These are phyloP conservation scores for Taenaris catops DNA, from an alignment of 2,888 invertebrate genomes.

Conservation along the genomic window DNA sequence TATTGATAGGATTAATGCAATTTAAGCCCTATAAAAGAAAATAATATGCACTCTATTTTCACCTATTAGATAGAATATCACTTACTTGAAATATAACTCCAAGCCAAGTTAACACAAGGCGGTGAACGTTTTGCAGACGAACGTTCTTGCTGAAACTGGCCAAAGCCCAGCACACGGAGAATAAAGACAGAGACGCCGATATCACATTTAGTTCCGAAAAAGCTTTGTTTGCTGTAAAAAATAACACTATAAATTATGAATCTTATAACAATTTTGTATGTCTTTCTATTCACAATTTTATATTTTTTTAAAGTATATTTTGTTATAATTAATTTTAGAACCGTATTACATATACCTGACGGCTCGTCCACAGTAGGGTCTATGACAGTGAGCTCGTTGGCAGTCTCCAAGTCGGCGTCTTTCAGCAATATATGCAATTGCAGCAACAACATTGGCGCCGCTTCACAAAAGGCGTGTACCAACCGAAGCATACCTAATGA, in stretches of 20 bases:
- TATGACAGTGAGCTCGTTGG: conserved; percentile 43
- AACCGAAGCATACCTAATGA: conserved; percentile 84
- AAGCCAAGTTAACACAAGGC: conserved; percentile 90
- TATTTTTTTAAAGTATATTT: no score
- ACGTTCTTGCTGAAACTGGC: conserved; percentile 95
- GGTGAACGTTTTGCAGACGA: conserved; percentile 88
- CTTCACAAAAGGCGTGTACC: conserved; percentile 93
- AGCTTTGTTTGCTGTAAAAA: conserved; percentile 66
- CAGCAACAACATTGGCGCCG: conserved; percentile 91
- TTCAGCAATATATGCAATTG: conserved; percentile 86
- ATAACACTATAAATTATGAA: no score
- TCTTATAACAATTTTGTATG: no score
- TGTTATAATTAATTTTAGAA: no score
- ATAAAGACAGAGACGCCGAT: conserved; percentile 89
- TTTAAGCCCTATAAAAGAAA: no score
- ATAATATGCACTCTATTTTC: no score
- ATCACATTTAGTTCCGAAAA: conserved; percentile 89
- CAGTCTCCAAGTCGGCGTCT: conserved; percentile 53
- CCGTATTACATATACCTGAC: conserved; percentile 44
- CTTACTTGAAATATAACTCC: conserved; percentile 87
- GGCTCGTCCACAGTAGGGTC: conserved; percentile 61
- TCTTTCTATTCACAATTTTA: no score
- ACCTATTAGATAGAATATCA: no score
- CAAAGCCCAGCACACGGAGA: conserved; percentile 94
- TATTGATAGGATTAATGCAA: no score